Evolutionary conservation across 2,113 vertebrate genomes (phyloP), one percentile per base, ranked within the genome.

Genomic region (Poeciliopsis prolifica): DNA sequence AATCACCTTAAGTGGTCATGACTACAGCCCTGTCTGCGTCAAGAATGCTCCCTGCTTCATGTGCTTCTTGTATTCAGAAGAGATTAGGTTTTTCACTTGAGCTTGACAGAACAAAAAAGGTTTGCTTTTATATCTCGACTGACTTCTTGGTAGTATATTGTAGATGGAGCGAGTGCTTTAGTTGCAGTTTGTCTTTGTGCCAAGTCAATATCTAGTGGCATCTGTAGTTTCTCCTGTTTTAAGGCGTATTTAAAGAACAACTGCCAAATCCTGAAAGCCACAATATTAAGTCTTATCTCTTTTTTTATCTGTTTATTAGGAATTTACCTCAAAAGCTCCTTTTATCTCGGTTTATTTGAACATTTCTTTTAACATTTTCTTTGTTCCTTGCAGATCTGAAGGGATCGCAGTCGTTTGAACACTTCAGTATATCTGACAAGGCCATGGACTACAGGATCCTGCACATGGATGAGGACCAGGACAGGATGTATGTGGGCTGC

Each of bases 381-480:
- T 42, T 72, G 22, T 76, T 48, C 58, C 81, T 35, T 94, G 71
- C 94, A 99, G 98, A 98, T 62, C 95, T 99, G 42, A 95, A 94
- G 91, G 94, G 92, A 80, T 97, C 95, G 11, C 95, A 94, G 90
- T 96, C 97, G 19, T 95, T 96, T 4, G 95, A 98, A 77, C 95
- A 96, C 89, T 96, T 96, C 92, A 95, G 93, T 69, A 91, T 98
- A 70, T 96, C 96, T 22, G 96, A 97, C 62, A 94, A 93, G 68
- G 94, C 95, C 26, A 95, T 98, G 93, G 98, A 99, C 93, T 99
- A 98, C 92, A 95, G 97, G 92, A 98, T 99, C 92, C 95, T 99
- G 84, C 93, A 97, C 31, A 96, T 99, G 98, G 98, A 99, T 81
- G 98, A 99, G 94, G 98, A 99, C 92, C 98, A 99, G 89, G 98